phyloP scores from a whole-genome alignment of 2,797 vertebrate genomes.

The Sciurus vulgaris region DNA sequence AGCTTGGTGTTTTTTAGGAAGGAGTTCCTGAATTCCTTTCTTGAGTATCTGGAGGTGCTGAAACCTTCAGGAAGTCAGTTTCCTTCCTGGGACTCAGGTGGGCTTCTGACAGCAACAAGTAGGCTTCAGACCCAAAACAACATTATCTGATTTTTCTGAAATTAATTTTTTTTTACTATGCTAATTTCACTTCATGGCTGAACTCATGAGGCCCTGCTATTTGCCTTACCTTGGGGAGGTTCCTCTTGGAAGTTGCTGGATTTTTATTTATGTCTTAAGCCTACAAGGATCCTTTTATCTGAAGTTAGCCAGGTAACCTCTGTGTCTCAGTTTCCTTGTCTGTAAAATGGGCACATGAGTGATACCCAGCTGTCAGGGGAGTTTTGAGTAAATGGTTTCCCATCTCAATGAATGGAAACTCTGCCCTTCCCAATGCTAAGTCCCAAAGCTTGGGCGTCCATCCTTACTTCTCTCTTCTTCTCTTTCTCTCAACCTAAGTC shows the following conservation, averaged over 20 bases:
- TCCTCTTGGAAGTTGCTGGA: not conserved
- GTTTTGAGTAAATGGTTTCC: not conserved
- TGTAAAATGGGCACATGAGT: not conserved
- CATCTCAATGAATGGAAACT: not conserved
- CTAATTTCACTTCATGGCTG: not conserved
- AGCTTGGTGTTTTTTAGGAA: not conserved
- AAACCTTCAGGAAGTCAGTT: not conserved
- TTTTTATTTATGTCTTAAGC: not conserved
- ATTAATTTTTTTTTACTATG: not conserved
- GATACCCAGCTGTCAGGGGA: not conserved
- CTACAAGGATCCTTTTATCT: not conserved
- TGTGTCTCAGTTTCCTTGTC: not conserved
- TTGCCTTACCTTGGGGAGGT: not conserved
- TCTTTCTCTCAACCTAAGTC: not conserved
- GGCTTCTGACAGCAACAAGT: not conserved
- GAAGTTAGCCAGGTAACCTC: not conserved
- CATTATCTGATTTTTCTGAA: slow-evolving; percentile 9
- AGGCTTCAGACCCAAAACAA: not conserved
- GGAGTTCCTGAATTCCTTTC: not conserved
- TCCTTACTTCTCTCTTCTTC: not conserved
- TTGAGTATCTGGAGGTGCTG: too few relatives aligned
- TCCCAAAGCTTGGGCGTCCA: not conserved
- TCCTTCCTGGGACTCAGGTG: not conserved
- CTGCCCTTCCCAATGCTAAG: not conserved
- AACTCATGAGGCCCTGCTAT: not conserved